Conservation (phyloP, 1,140 invertebrate species). For the Druon quercuslanigerum region DNA sequence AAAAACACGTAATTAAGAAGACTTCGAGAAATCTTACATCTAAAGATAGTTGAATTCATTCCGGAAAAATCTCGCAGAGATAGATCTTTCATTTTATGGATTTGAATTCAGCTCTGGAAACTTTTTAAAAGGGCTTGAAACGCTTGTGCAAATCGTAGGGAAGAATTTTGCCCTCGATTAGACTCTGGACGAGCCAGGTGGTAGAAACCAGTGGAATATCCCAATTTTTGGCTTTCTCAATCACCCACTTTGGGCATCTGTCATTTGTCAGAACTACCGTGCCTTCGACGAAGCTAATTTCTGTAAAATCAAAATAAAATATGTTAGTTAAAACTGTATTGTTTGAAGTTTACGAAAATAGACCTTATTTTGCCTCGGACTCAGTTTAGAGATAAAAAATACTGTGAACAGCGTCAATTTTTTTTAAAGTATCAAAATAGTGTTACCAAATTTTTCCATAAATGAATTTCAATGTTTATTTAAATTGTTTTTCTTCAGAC, state of each 20-base stretch:
- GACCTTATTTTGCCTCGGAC: too few relatives aligned
- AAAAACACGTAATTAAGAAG: constrained; percentile 13
- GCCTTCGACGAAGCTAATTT: constrained; percentile 73
- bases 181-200: constrained; percentile 78
- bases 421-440: too few relatives aligned
- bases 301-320: constrained; percentile 52
- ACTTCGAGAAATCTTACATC: constrained; percentile 20
- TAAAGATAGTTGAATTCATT: background rate
- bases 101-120: constrained; percentile 6
- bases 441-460: too few relatives aligned
- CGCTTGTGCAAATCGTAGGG: constrained; percentile 57
- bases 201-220: constrained; percentile 78
- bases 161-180: constrained; percentile 77
- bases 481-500: too few relatives aligned
- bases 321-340: constrained; percentile 14
- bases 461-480: too few relatives aligned
- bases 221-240: constrained; percentile 75
- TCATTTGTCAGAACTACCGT: constrained; percentile 75
- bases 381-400: too few relatives aligned
- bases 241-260: constrained; percentile 76
- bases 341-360: background rate
- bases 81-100: constrained; percentile 9
- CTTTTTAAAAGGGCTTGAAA: constrained; percentile 54
- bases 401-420: too few relatives aligned
- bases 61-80: background rate